Base-by-base conservation (phyloP, 2,888 invertebrate genomes). In the Lasioglossum calceatum region DNA sequence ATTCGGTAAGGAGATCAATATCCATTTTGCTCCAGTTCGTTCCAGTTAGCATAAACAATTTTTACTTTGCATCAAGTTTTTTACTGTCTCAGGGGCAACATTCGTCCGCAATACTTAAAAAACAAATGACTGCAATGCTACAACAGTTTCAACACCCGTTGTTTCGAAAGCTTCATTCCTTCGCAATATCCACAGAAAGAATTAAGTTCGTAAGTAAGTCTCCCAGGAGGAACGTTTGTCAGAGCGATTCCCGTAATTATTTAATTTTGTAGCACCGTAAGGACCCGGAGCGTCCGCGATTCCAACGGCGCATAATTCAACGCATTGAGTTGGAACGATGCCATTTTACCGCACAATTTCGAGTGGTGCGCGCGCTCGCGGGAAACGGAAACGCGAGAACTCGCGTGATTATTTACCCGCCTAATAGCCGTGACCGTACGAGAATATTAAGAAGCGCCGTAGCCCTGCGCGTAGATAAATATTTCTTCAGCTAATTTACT, bases 311-410 rank as follows among this genome's bases (percentile, higher is more conserved):
- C 76, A 87, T 83, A 87, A 86, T 78, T 87, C 86, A 86, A 76
- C 71, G 87, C 86, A 86, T 83, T 83, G 87, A 78, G 86, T 77
- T 87, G 87, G 87, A 87, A 81, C 87, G 79, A 81, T 87, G 87
- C 87, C 87, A 87, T 83, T 86, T 77, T 76, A 54, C 80, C 76
- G 76, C 77, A 80, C 77, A 87, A 87, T 82, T 87, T 83, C 81
- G 71, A 71, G 44, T 71, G n/a, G 74, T 74, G 61, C 42, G 74
- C 75, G 23, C 70, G 77, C 19, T 47, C 47, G 47, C 47, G 74
- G 27, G 50, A 67, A 78, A 79, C 78, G 80, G 82, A 74, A 77
- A 47, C 54, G 72, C 72, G 71, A 75, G 77, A 79, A 86, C 67
- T 86, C 80, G 72, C 19, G 67, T 76, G 83, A 87, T 86, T 87